phyloP scores from a whole-genome alignment of 2,113 vertebrate genomes.

The Sakesphorus luctuosus region DNA sequence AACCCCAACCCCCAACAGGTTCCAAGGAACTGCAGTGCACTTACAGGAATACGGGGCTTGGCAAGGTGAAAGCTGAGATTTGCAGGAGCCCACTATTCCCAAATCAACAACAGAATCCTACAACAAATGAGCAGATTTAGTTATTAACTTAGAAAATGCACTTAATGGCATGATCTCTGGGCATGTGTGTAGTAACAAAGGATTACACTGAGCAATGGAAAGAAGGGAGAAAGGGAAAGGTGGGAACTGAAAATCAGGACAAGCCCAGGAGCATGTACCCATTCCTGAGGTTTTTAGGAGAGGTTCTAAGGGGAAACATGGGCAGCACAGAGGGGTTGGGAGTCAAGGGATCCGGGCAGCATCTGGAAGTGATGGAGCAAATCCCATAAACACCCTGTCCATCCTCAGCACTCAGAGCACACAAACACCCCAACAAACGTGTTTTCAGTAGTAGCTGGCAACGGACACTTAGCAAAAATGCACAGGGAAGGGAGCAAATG shows the following conservation, averaged over 20 bases:
- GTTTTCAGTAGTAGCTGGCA: background rate
- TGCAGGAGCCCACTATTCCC: constrained; percentile 73
- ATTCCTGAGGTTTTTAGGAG: accelerated
- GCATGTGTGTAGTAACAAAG: background rate
- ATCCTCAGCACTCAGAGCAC: background rate
- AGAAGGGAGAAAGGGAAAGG: background rate
- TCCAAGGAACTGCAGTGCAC: constrained; percentile 94
- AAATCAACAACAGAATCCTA: constrained; percentile 73
- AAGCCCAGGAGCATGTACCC: background rate
- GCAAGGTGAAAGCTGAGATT: constrained; percentile 82
- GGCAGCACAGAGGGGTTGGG: background rate
- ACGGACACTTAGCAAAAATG: accelerated
- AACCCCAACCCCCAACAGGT: constrained; percentile 85
- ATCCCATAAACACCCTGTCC: background rate
- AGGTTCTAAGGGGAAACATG: background rate
- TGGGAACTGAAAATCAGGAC: background rate
- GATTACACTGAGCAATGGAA: background rate
- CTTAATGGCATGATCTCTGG: constrained; percentile 28
- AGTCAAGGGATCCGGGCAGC: background rate
- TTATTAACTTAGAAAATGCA: constrained; percentile 62
- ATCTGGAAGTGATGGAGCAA: background rate
- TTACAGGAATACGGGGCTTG: constrained; percentile 80
- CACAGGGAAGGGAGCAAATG: background rate
- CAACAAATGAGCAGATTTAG: constrained; percentile 69
- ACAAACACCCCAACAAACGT: background rate